Base-by-base conservation (phyloP, 2,797 vertebrate species). In the Pangasius larnaudii region DNA sequence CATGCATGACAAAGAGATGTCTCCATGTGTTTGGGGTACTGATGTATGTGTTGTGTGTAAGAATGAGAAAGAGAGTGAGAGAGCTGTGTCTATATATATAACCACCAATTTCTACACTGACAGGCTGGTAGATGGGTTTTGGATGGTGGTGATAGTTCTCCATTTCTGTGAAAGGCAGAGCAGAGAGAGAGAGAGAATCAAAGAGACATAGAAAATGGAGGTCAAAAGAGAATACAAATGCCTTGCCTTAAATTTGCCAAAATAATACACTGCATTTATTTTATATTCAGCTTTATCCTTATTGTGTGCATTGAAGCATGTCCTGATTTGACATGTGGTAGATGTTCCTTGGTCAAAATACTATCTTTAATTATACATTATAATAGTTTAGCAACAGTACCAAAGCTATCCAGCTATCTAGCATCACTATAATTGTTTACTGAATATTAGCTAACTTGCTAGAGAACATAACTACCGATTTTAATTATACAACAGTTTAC, bases 61-160 rank as follows among this genome's bases (percentile, higher is more conserved):
- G 84, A 13, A 58, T 72, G 51, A 58, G 33, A 82, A n/a, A 18
- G 56, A 79, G 36, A 83, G 59, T 27, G 56, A 79, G 65, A 84
- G n/a, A 16, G 80, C 65, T 58, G 42, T 86, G 85, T 88, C 24
- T 88, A 53, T 81, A 56, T 86, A 84, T 84, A 85, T 75, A 71
- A 89, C 65, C 59, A 46, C 51, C 61, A 56, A 75, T 88, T 85
- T 91, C 71, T 77, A 58, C 51, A 61, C 58, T 87, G 89, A 89
- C 88, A 90, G 87, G 85, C 78, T 85, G 69, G 88, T 78, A 69
- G 71, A 88, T 75, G 49, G 51, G 61, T 87, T 90, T 78, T 36
- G 58, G 84, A 85, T 53, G 74, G 58, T 61, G 69, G 74, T 86
- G 81, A 89, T 89, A 67, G 58, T 72, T 89, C 85, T 86, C 79